Conservation (phyloP, 1,140 invertebrate genomes). For the Drosophila suzukii region DNA sequence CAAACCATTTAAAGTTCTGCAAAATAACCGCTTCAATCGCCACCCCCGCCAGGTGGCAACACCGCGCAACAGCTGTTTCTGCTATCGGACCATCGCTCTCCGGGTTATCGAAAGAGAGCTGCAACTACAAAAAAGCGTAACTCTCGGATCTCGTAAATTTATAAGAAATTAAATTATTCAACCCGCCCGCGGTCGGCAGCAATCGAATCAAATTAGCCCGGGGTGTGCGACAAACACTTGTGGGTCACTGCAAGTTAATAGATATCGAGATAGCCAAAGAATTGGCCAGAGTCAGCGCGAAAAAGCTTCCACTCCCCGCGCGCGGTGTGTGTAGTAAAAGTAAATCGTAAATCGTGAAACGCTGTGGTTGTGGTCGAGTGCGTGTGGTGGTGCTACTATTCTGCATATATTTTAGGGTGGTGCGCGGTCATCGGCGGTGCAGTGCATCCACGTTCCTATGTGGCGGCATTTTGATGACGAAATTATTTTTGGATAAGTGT, state of each 20-base stretch:
- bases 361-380: slow-evolving; percentile 4
- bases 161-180: slow-evolving; percentile 45
- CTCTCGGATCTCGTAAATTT: slow-evolving; percentile 40
- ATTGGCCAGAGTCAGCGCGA: slow-evolving; percentile 22
- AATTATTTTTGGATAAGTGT: slow-evolving; percentile 78
- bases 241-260: slow-evolving; percentile 10
- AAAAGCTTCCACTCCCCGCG: slow-evolving; percentile 28
- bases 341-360: slow-evolving; percentile 16
- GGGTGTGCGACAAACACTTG: slow-evolving; percentile 17
- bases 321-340: slow-evolving; percentile 27
- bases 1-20: background rate
- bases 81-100: slow-evolving; percentile 26
- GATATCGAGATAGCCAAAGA: slow-evolving; percentile 11
- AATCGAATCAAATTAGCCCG: slow-evolving; percentile 34
- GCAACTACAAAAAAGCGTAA: slow-evolving; percentile 41
- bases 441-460: slow-evolving; percentile 43
- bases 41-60: slow-evolving; percentile 7
- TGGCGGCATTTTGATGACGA: slow-evolving; percentile 58
- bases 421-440: slow-evolving; percentile 1
- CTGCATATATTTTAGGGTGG: slow-evolving; percentile 19
- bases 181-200: slow-evolving; percentile 2
- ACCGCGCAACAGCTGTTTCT: slow-evolving; percentile 22
- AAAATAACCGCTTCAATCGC: background rate
- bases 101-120: slow-evolving; percentile 18
- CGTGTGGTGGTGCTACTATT: slow-evolving; percentile 24